Evolutionary conservation across 2,888 invertebrate species (phyloP).

Genomic region (Pyralis farinalis): DNA sequence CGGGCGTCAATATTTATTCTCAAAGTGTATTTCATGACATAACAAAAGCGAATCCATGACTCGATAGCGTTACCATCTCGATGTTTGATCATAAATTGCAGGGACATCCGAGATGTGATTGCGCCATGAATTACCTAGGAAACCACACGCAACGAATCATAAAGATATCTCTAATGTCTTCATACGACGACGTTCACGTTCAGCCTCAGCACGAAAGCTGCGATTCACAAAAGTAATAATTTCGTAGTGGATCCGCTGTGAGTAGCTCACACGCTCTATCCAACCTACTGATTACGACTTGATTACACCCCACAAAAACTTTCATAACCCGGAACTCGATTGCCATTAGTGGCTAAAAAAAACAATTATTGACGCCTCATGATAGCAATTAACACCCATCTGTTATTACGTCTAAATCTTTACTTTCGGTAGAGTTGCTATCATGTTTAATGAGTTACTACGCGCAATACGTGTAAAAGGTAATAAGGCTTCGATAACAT

Average conservation of each 20-base stretch:
- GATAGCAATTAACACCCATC: slow-evolving; percentile 79
- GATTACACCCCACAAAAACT: slow-evolving; percentile 77
- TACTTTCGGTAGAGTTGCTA: slow-evolving; percentile 61
- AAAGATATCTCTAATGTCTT: slow-evolving; percentile 73
- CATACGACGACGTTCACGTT: slow-evolving; percentile 53
- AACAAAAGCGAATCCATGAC: slow-evolving; percentile 41
- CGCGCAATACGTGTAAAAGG: slow-evolving; percentile 31
- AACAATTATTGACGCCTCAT: slow-evolving; percentile 76
- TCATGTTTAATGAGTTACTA: slow-evolving; percentile 56
- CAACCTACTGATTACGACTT: slow-evolving; percentile 71
- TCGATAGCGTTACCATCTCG: slow-evolving; percentile 38
- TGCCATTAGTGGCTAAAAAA: slow-evolving; percentile 70
- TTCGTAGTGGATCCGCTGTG: slow-evolving; percentile 49
- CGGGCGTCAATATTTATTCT: slow-evolving; percentile 20
- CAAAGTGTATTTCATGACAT: slow-evolving; percentile 20
- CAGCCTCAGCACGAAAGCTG: slow-evolving; percentile 49
- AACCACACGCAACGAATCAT: slow-evolving; percentile 67
- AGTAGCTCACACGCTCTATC: slow-evolving; percentile 72
- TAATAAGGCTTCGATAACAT: slow-evolving; percentile 23
- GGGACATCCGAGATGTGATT: slow-evolving; percentile 56
- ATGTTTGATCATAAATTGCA: slow-evolving; percentile 55
- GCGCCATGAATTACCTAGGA: slow-evolving; percentile 56
- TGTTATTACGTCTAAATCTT: slow-evolving; percentile 70
- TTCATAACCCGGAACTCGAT: slow-evolving; percentile 74
- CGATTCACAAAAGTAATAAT: slow-evolving; percentile 65